Evolutionary conservation across 1,140 invertebrate genomes (phyloP).

Genomic region (Gryon sp.): DNA sequence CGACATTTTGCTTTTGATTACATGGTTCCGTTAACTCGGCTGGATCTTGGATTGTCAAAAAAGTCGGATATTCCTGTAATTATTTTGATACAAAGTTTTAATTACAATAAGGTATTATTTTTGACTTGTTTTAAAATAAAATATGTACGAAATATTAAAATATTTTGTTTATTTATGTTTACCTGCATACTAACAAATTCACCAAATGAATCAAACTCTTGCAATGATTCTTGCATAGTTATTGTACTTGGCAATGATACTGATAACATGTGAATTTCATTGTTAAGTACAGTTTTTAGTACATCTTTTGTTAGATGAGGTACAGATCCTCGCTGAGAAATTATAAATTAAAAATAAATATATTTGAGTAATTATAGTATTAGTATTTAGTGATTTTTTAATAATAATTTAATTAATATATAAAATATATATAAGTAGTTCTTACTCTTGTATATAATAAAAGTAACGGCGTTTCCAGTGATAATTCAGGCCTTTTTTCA

Average conservation of each 20-base stretch:
- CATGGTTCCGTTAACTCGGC: slow-evolving; percentile 81
- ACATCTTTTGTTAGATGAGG: slow-evolving; percentile 85
- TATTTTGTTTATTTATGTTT: slow-evolving; percentile 3
- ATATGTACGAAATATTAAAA: neutral
- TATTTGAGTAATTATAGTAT: too few relatives aligned
- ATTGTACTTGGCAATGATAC: slow-evolving; percentile 81
- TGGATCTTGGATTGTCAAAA: slow-evolving; percentile 85
- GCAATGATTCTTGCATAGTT: slow-evolving; percentile 80
- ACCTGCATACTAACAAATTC: slow-evolving; percentile 82
- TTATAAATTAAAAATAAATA: slow-evolving; percentile 2
- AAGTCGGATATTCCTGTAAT: slow-evolving; percentile 82
- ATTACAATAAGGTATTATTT: too few relatives aligned
- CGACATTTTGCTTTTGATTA: slow-evolving; percentile 83
- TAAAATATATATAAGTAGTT: slow-evolving; percentile 8
- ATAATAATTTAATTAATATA: slow-evolving; percentile 10
- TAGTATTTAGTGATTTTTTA: neutral
- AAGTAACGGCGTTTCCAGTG: slow-evolving; percentile 79
- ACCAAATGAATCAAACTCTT: slow-evolving; percentile 77
- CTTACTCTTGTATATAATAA: slow-evolving; percentile 81
- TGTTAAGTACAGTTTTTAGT: slow-evolving; percentile 80
- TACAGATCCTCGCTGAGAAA: slow-evolving; percentile 47
- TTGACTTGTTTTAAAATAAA: neutral
- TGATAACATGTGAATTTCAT: slow-evolving; percentile 80
- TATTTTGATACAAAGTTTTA: too few relatives aligned
- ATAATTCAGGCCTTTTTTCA: slow-evolving; percentile 73